Conservation (phyloP, 1,140 invertebrate species). For the Conus betulinus region DNA sequence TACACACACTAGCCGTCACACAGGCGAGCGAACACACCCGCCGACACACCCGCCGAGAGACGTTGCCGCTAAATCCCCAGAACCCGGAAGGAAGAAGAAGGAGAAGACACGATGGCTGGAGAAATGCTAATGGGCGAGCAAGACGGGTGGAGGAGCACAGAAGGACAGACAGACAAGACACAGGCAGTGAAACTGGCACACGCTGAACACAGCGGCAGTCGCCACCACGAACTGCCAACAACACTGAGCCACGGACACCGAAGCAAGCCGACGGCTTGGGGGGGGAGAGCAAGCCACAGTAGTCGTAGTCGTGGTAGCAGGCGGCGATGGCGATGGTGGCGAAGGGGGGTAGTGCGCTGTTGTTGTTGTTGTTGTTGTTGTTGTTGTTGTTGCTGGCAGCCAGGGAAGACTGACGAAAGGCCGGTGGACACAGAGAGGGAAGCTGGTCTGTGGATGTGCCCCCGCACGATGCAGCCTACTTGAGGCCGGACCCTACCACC, state of each 20-base stretch:
- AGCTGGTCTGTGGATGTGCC: too few relatives aligned
- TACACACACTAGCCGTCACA: not conserved
- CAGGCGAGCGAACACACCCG: not conserved
- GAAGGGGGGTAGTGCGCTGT: not conserved
- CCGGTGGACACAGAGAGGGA: not conserved
- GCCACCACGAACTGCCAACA: too few relatives aligned
- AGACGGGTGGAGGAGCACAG: not conserved
- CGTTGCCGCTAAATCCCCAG: not conserved
- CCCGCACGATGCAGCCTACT: too few relatives aligned
- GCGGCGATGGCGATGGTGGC: not conserved
- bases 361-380: too few relatives aligned
- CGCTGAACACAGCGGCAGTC: too few relatives aligned
- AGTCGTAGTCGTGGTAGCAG: not conserved
- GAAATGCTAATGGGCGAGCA: not conserved
- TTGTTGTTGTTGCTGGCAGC: not conserved
- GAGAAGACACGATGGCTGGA: not conserved
- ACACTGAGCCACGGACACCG: too few relatives aligned
- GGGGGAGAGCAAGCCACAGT: not conserved
- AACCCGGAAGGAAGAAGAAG: not conserved
- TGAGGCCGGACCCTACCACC: not conserved
- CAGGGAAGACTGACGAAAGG: not conserved
- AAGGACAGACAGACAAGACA: too few relatives aligned
- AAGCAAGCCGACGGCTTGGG: too few relatives aligned
- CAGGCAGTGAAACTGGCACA: too few relatives aligned
- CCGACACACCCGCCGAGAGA: not conserved